These are phyloP conservation scores for Sylvilagus floridanus DNA, from an alignment of 2,797 vertebrate species.

Conservation along the genomic window DNA sequence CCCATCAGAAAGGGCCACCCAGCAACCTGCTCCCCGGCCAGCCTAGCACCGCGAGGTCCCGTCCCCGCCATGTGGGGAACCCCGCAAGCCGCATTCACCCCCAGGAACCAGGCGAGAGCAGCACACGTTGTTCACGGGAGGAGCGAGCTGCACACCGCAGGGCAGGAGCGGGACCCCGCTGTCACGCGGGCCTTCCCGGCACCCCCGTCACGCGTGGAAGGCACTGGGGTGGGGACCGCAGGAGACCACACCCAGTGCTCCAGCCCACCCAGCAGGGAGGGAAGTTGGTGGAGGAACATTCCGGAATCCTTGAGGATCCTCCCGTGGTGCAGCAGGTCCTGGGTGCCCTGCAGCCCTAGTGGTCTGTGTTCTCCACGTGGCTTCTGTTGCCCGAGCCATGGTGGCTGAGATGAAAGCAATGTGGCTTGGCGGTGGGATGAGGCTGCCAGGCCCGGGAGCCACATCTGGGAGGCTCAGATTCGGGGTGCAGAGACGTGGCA, in stretches of 20 bases:
- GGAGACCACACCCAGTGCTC: not conserved
- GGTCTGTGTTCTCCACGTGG: accelerated
- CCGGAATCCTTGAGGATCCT: not conserved
- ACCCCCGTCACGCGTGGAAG: not conserved
- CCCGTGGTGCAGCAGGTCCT: too few relatives aligned
- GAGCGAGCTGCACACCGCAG: too few relatives aligned
- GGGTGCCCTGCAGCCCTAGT: too few relatives aligned
- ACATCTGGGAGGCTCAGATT: not conserved
- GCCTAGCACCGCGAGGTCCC: not conserved
- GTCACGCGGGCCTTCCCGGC: too few relatives aligned
- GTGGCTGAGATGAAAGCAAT: not conserved
- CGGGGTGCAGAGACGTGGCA: too few relatives aligned
- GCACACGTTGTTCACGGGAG: accelerated
- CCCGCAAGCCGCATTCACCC: not conserved
- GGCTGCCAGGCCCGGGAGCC: not conserved
- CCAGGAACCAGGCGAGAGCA: not conserved
- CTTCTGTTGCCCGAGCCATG: accelerated
- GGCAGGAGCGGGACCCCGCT: not conserved
- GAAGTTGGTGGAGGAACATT: not conserved
- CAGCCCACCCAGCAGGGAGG: accelerated
- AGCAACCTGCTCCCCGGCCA: not conserved
- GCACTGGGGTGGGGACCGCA: accelerated
- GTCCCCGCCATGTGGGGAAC: not conserved
- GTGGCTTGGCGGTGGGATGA: too few relatives aligned
- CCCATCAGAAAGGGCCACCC: not conserved